phyloP scores from a whole-genome alignment of 2,888 invertebrate species.

The Copidosoma aretas region DNA sequence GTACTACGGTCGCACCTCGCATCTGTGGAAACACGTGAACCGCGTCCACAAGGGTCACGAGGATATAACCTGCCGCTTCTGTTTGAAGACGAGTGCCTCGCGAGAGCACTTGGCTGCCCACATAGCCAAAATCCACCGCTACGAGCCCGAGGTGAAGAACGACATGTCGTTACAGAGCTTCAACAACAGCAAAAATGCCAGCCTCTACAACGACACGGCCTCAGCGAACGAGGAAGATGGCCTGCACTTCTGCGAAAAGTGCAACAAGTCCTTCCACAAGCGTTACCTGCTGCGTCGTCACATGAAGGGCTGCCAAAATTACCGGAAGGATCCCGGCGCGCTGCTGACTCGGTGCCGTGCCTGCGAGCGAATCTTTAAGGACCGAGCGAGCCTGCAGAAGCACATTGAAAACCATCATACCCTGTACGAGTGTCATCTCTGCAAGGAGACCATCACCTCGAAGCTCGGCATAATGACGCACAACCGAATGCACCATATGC shows the following conservation, averaged over 20 bases:
- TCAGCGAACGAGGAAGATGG: constrained; percentile 58
- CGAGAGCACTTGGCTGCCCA: constrained; percentile 68
- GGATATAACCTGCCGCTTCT: constrained; percentile 68
- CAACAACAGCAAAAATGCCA: constrained; percentile 56
- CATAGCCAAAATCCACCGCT: constrained; percentile 65
- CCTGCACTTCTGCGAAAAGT: constrained; percentile 66
- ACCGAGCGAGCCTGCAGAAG: constrained; percentile 66
- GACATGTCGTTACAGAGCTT: constrained; percentile 47
- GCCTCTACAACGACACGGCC: constrained; percentile 44
- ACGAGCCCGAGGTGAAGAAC: constrained; percentile 56
- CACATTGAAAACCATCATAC: constrained; percentile 67
- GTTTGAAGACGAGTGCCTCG: constrained; percentile 68
- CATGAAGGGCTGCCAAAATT: constrained; percentile 67
- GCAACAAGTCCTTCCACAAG: constrained; percentile 67
- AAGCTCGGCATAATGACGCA: constrained; percentile 68
- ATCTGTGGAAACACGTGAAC: constrained; percentile 71
- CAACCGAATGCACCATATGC: constrained; percentile 66
- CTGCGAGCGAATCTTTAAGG: constrained; percentile 67
- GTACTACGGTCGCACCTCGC: constrained; percentile 69
- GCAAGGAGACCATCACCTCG: constrained; percentile 65
- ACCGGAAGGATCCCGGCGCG: constrained; percentile 63
- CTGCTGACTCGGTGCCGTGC: constrained; percentile 66
- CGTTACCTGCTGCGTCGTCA: constrained; percentile 66
- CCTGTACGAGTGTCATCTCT: constrained; percentile 66
- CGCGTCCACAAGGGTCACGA: constrained; percentile 68